These are phyloP conservation scores for Tyto alba DNA, from an alignment of 2,113 vertebrate species.

Conservation along the genomic window DNA sequence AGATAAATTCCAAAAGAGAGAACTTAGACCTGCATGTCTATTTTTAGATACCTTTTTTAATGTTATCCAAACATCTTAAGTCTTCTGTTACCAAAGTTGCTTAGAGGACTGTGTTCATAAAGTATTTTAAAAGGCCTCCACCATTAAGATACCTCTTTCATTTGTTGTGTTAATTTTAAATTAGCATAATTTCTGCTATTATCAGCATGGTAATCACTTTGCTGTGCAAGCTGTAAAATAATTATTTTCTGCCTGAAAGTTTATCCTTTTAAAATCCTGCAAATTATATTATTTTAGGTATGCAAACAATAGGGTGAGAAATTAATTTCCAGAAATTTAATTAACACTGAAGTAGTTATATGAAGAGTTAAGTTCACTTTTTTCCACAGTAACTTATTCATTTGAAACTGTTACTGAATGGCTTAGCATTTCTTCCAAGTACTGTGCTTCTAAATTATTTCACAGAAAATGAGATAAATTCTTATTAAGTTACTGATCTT, in stretches of 20 bases:
- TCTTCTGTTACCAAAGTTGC: neutral
- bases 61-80: neutral
- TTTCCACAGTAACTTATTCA: neutral
- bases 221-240: neutral
- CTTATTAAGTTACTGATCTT: neutral
- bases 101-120: neutral
- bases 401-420: neutral
- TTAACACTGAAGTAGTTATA: neutral
- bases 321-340: neutral
- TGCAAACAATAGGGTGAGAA: neutral
- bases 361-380: neutral
- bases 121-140: neutral
- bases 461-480: neutral
- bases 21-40: neutral
- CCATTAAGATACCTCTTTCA: neutral
- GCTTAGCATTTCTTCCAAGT: neutral
- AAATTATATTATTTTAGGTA: neutral
- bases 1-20: neutral
- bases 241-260: neutral
- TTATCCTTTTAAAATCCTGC: neutral
- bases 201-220: neutral
- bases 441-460: neutral
- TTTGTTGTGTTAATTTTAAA: neutral
- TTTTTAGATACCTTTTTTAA: neutral
- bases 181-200: neutral